Percentiles rank a stretch among this genome's conserved stretches.
Conservation (phyloP, 2,113 vertebrate species). For the Gulo gulo region DNA sequence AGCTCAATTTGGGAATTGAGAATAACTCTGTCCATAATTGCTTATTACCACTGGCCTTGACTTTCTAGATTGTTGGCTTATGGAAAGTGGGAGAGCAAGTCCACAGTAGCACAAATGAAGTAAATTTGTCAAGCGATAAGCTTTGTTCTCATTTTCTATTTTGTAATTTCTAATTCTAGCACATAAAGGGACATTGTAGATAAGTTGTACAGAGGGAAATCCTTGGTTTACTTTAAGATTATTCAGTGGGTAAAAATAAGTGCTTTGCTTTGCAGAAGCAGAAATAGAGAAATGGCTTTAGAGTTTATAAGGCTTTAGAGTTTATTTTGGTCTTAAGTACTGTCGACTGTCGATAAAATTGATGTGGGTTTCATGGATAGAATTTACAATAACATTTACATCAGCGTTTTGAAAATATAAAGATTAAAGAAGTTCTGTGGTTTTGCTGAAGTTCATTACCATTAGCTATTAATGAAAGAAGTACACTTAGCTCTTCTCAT, state of each 20-base stretch:
- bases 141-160: constrained; percentile 35
- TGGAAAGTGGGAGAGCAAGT: not conserved
- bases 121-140: not conserved
- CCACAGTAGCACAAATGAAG: not conserved
- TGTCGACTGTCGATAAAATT: constrained; percentile 33
- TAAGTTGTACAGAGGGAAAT: not conserved
- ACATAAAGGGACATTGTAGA: not conserved
- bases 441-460: constrained; percentile 36
- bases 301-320: not conserved
- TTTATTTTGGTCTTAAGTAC: constrained; percentile 26
- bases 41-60: not conserved
- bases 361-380: not conserved
- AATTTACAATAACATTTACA: constrained; percentile 47
- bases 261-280: constrained; percentile 25
- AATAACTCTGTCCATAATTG: constrained; percentile 40
- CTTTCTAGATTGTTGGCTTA: constrained; percentile 20
- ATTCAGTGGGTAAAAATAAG: constrained; percentile 48
- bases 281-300: not conserved
- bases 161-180: constrained; percentile 57
- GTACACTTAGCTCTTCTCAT: not conserved
- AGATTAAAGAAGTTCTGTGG: not conserved
- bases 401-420: constrained; percentile 7
- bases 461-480: not conserved
- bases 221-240: constrained; percentile 26
- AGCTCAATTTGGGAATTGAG: constrained; percentile 41